phyloP scores from a whole-genome alignment of 2,113 vertebrate genomes.

The Thryonomys swinderianus region DNA sequence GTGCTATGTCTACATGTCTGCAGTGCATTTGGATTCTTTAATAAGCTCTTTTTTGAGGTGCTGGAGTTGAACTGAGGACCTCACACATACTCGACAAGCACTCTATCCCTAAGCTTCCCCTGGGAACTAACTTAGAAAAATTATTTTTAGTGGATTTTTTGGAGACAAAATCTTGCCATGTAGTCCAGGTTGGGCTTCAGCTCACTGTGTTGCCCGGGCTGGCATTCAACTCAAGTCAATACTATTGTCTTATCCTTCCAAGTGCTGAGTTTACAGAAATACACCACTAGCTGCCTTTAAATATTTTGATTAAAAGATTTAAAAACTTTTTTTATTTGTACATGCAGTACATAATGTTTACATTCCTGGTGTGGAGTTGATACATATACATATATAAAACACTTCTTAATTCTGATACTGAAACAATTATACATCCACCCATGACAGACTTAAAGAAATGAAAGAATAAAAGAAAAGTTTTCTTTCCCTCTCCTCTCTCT shows the following conservation, averaged over 20 bases:
- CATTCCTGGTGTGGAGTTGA: background rate
- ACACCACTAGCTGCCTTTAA: background rate
- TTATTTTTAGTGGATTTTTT: too few species aligned
- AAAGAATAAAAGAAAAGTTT: slow-evolving; percentile 9
- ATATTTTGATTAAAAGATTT: background rate
- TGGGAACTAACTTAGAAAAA: background rate
- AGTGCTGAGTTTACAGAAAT: too few species aligned
- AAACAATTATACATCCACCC: background rate
- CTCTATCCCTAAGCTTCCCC: background rate
- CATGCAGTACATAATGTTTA: background rate
- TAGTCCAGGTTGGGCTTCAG: too few species aligned
- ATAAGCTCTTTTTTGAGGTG: background rate
- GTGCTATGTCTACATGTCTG: background rate
- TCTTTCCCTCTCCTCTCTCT: background rate
- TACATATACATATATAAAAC: background rate
- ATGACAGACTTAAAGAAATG: background rate
- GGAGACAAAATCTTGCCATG: too few species aligned
- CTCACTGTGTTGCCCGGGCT: too few species aligned
- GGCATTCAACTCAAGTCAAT: too few species aligned
- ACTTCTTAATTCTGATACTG: background rate
- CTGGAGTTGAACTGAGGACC: background rate
- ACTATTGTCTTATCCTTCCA: too few species aligned
- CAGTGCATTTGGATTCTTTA: background rate
- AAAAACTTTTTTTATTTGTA: too few species aligned
- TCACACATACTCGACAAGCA: background rate